phyloP scores from a whole-genome alignment of 2,797 vertebrate species.

The Lacerta bilineata region DNA sequence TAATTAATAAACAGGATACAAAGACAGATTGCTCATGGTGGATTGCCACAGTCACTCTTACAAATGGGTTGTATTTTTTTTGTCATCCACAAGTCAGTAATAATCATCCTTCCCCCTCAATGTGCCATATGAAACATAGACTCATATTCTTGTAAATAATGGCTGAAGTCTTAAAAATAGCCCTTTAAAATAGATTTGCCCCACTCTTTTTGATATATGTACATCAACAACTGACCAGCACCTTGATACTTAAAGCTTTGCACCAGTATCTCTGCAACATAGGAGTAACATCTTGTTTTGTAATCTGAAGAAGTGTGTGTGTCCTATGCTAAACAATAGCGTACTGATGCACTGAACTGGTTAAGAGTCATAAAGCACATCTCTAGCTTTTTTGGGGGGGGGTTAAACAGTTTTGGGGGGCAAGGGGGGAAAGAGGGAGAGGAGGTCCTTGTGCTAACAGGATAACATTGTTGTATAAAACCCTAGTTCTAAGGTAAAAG shows the following conservation, averaged over 20 bases:
- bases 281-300: background rate
- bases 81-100: background rate
- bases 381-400: background rate
- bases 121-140: too few relatives aligned
- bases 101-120: too few relatives aligned
- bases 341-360: background rate
- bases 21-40: background rate
- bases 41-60: background rate
- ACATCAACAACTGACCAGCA: background rate
- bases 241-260: background rate
- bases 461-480: too few relatives aligned
- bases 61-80: too few relatives aligned
- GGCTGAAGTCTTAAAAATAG: background rate
- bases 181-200: background rate
- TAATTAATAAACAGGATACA: background rate
- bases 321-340: background rate
- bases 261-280: background rate
- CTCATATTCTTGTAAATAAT: background rate
- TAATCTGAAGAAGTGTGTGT: background rate
- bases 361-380: background rate
- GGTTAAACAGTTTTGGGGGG: too few relatives aligned
- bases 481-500: too few relatives aligned
- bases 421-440: too few relatives aligned
- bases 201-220: background rate
- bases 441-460: too few relatives aligned